These are phyloP conservation scores for Tineola bisselliella DNA, from an alignment of 2,888 invertebrate genomes.

Conservation along the genomic window DNA sequence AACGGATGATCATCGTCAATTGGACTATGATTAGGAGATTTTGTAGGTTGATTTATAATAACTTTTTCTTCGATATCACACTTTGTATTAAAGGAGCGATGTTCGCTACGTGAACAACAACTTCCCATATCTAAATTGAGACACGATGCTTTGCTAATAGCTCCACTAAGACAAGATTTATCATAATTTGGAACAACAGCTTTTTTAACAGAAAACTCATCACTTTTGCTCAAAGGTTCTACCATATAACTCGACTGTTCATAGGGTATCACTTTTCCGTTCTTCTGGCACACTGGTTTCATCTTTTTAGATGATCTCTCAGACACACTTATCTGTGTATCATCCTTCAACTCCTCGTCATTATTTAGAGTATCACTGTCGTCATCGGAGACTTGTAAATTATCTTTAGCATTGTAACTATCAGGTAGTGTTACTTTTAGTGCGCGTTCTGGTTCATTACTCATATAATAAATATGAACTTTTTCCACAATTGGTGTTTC, in stretches of 20 bases:
- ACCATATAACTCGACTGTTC: conserved; percentile 63
- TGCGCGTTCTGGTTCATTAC: conserved; percentile 79
- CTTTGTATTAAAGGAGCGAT: conserved; percentile 44
- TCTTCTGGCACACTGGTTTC: conserved; percentile 38
- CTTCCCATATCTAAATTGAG: conserved; percentile 55
- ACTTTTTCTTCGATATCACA: conserved; percentile 60
- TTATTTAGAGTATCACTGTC: conserved; percentile 77
- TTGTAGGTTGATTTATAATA: conserved; percentile 69
- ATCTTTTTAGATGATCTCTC: conserved; percentile 44
- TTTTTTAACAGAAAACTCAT: conserved; percentile 44
- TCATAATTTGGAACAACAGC: conserved; percentile 56
- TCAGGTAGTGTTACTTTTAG: conserved; percentile 79
- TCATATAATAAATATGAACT: conserved; percentile 82
- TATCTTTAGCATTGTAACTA: conserved; percentile 69
- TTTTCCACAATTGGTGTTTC: conserved; percentile 79
- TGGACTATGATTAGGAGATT: conserved; percentile 70
- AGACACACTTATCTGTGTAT: conserved; percentile 58
- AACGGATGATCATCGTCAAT: conserved; percentile 69
- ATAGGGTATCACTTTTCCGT: conserved; percentile 49
- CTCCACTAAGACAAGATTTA: conserved; percentile 56
- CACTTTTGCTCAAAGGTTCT: conserved; percentile 52
- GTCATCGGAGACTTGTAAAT: conserved; percentile 71
- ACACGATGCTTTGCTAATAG: conserved; percentile 56
- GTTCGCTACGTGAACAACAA: conserved; percentile 53
- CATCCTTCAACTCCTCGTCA: conserved; percentile 67